Conservation (phyloP, 30 jellyfish, hydroid and myxozoan species). For the Hydractinia symbiolongicarpus region DNA sequence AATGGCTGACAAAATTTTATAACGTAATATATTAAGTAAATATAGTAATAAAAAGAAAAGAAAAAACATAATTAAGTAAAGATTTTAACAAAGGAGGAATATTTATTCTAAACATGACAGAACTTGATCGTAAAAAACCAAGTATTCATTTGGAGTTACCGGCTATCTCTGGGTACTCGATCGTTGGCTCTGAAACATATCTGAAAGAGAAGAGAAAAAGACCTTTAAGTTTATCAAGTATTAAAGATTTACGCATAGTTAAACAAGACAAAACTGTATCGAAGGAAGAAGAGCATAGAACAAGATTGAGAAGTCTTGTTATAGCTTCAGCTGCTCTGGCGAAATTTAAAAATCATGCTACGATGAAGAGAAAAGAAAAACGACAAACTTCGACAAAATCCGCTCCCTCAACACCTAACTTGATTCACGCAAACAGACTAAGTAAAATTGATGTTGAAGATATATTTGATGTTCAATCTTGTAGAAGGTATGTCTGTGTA, state of each 20-base stretch:
- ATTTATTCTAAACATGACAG: too few species aligned
- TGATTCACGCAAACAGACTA: not conserved
- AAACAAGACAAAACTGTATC: conserved; percentile 9
- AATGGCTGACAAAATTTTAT: too few species aligned
- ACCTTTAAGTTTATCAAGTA: conserved; percentile 31
- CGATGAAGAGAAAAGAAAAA: conserved; percentile 1
- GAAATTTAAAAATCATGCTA: conserved; percentile 26
- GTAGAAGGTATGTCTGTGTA: not conserved
- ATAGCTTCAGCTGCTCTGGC: conserved; percentile 37
- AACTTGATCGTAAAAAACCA: too few species aligned
- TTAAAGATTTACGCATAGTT: conserved; percentile 23
- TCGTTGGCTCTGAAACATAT: conserved; percentile 23
- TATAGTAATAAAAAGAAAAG: too few species aligned
- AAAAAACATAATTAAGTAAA: too few species aligned
- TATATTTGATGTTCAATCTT: not conserved
- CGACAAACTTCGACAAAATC: not conserved
- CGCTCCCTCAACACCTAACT: not conserved
- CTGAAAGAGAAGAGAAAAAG: conserved; percentile 19
- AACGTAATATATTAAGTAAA: too few species aligned
- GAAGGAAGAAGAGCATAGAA: conserved; percentile 10
- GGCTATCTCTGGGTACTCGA: conserved; percentile 13
- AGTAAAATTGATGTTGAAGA: conserved; percentile 11
- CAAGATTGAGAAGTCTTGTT: conserved; percentile 21
- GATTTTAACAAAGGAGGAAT: too few species aligned
- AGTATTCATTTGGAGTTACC: not conserved